Evolutionary conservation across 2,797 vertebrate genomes (phyloP), one percentile per base, ranked within the genome.

Genomic region (Erithacus rubecula): DNA sequence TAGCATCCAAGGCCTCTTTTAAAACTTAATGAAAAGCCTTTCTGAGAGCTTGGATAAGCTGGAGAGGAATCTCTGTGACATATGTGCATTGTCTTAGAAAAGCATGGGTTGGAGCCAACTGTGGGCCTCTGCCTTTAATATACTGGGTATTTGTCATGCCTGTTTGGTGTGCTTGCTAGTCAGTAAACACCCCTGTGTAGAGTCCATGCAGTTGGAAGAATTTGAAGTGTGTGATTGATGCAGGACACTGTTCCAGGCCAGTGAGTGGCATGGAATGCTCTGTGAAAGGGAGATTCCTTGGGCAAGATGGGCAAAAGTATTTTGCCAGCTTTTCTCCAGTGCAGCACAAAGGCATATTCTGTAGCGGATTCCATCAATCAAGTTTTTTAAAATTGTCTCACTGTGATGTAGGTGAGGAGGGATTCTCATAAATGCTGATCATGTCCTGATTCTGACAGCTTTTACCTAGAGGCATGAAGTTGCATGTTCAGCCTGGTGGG

Each of bases 1-100:
- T 98, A 98, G 98, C 98, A 98, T 97, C 97, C 46, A 11, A 97
- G 95, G 94, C 92, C 93, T 97, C 97, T 94, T 97, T 98, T 97
- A 96, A 95, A 93, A 96, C 10, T 19, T 93, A 96, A 96, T 97
- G 97, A 97, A 97, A 97, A 96, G 95, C 95, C 87, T 95, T 97
- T 97, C 96, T 97, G 96, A 97, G 93, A 75, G 94, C 80, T 93
- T 92, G 94, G 96, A 94, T 98, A 97, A 97, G 96, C 95, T 92
- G 52, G 88, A 96, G 96, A 91, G 97, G 97, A 97, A 97, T 97
- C 97, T 96, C 96, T 53, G 74, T 96, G 96, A 95, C 97, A 97
- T 97, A 97, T 97, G 97, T 91, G 92, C 96, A 89, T 97, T 97
- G 96, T 98, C 90, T 83, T 39, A 76, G 36, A 80, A 82, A 84